Evolutionary conservation across 2,797 vertebrate species (phyloP).

Genomic region (Balearica regulorum): DNA sequence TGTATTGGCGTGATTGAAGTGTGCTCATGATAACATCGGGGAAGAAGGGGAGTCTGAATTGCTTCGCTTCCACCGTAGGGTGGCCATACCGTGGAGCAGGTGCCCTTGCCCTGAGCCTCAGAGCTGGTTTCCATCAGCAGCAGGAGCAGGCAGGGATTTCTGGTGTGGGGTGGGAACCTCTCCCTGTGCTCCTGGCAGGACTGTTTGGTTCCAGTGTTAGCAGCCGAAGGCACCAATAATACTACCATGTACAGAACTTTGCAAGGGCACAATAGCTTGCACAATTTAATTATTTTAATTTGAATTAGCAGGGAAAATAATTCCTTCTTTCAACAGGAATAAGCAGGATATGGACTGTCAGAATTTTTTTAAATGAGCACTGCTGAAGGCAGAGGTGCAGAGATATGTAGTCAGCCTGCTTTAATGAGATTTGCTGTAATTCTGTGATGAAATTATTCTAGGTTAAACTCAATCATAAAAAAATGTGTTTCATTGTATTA

Average conservation of each 20-base stretch:
- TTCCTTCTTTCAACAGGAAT: conserved; percentile 9
- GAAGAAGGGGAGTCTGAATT: neutral
- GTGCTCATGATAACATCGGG: neutral
- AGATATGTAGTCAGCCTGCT: neutral
- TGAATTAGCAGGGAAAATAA: conserved; percentile 21
- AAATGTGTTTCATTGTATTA: neutral
- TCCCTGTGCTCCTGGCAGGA: neutral
- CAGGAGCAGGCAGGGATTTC: neutral
- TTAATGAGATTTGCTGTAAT: conserved; percentile 43
- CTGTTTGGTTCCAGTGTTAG: neutral
- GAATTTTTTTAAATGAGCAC: neutral
- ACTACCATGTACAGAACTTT: neutral
- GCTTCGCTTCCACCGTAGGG: neutral
- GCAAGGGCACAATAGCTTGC: neutral
- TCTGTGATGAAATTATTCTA: conserved; percentile 30
- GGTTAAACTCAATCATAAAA: neutral
- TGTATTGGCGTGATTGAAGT: neutral
- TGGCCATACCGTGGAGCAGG: fast-evolving
- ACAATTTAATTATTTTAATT: conserved; percentile 44
- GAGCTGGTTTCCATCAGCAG: neutral
- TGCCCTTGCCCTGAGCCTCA: neutral
- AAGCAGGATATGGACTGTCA: neutral
- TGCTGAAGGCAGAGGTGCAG: conserved; percentile 3
- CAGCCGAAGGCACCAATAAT: neutral
- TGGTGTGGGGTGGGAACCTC: fast-evolving